Percentiles rank a stretch among this genome's conserved stretches.
Evolutionary conservation across 1,140 invertebrate species (phyloP).

Genomic region (Asbolus verrucosus): DNA sequence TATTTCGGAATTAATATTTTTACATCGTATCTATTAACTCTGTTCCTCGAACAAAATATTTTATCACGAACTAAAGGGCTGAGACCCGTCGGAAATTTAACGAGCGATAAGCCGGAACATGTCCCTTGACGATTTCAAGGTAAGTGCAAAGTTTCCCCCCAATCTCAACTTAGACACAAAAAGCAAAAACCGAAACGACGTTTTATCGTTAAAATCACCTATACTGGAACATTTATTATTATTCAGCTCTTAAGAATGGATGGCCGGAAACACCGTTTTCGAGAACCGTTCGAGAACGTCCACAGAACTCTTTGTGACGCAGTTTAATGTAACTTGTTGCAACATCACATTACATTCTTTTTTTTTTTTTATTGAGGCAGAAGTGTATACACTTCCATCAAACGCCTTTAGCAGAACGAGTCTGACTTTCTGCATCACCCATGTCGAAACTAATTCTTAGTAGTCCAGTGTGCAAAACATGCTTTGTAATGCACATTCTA

Average conservation of each 20-base stretch:
- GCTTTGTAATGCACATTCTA: too few species aligned
- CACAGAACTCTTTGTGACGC: too few species aligned
- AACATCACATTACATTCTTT: too few species aligned
- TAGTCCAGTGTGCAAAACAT: too few species aligned
- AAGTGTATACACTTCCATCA: too few species aligned
- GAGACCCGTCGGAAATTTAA: slow-evolving; percentile 31
- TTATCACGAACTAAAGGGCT: slow-evolving; percentile 28
- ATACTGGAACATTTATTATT: not conserved
- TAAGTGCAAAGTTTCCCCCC: slow-evolving; percentile 38
- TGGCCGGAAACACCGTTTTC: too few species aligned
- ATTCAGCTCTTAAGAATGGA: not conserved
- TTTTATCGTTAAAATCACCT: slow-evolving; percentile 29
- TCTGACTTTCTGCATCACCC: too few species aligned
- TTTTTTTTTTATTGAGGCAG: too few species aligned
- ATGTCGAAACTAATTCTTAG: too few species aligned
- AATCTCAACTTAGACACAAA: slow-evolving; percentile 35
- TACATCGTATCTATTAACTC: slow-evolving; percentile 18
- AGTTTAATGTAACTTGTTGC: too few species aligned
- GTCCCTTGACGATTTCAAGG: slow-evolving; percentile 38
- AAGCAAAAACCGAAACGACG: slow-evolving; percentile 35
- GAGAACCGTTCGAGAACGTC: too few species aligned
- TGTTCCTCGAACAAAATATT: slow-evolving; percentile 29
- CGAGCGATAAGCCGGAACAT: slow-evolving; percentile 36
- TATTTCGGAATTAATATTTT: slow-evolving; percentile 29
- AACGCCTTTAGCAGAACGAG: too few species aligned